A percentile compares a stretch with the other conserved stretches of the same genome.
phyloP scores from a whole-genome alignment of 2,797 vertebrate genomes.

The Pipistrellus pygmaeus region DNA sequence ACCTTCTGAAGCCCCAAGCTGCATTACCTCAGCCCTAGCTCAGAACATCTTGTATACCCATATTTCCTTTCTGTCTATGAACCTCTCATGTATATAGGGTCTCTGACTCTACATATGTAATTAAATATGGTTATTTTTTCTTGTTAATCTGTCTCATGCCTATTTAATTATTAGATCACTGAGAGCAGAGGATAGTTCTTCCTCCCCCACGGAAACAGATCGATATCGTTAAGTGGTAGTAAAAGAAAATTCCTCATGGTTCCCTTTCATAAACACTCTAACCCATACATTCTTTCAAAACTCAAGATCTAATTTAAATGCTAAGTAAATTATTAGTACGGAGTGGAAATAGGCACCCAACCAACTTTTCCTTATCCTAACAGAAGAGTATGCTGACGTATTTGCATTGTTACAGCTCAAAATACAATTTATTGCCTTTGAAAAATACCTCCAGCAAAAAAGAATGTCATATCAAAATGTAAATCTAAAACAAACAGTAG shows the following conservation, averaged over 20 bases:
- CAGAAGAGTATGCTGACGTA: conserved; percentile 46
- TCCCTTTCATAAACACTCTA: background rate
- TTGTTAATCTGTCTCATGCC: background rate
- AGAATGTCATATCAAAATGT: conserved; percentile 17
- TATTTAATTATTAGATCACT: background rate
- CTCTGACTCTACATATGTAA: background rate
- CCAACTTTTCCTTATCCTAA: conserved; percentile 33
- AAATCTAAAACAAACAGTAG: conserved; percentile 62
- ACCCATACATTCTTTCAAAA: background rate
- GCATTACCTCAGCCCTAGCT: background rate
- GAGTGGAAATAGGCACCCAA: conserved; percentile 10
- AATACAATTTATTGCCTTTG: conserved; percentile 32
- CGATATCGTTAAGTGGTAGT: conserved; percentile 15
- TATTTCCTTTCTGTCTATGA: background rate
- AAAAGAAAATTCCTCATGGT: conserved; percentile 22
- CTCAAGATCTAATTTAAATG: conserved; percentile 60
- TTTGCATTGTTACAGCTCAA: conserved; percentile 52
- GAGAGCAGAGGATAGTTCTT: background rate
- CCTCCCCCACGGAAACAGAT: background rate
- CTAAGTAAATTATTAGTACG: conserved; percentile 21
- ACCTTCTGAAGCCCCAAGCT: background rate
- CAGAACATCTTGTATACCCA: background rate
- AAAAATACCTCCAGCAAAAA: conserved; percentile 64
- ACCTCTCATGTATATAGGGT: background rate
- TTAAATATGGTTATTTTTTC: background rate